phyloP scores from a whole-genome alignment of 2,888 invertebrate species.

The Phaonia tiefii region DNA sequence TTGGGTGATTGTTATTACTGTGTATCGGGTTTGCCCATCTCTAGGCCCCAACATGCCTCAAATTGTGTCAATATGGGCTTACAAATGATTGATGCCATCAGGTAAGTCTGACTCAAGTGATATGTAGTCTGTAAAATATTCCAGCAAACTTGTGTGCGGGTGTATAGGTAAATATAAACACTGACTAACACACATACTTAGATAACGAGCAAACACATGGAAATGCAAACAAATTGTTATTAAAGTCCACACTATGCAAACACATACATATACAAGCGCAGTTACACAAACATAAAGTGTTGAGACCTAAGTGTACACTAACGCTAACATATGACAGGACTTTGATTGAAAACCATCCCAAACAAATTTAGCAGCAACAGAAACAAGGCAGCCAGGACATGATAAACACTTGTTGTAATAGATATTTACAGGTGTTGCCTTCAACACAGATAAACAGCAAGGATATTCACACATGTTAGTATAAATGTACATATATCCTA shows the following conservation, averaged over 20 bases:
- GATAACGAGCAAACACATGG: no score
- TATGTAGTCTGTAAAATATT: not conserved
- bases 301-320: slow-evolving; percentile 1
- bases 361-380: not conserved
- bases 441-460: slow-evolving; percentile 8
- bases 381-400: slow-evolving; percentile 20
- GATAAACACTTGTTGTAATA: slow-evolving; percentile 27
- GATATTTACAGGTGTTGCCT: slow-evolving; percentile 47
- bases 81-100: slow-evolving; percentile 97
- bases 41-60: slow-evolving; percentile 95
- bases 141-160: not conserved
- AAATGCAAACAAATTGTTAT: slow-evolving; percentile 48
- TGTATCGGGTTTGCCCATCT: slow-evolving; percentile 95
- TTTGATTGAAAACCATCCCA: slow-evolving; percentile 7
- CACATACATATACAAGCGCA: not conserved
- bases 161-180: not conserved
- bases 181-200: no score
- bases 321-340: not conserved
- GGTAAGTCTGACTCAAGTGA: slow-evolving; percentile 83
- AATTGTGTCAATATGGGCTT: slow-evolving; percentile 98
- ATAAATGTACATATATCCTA: no score
- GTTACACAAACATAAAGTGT: not conserved
- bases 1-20: slow-evolving; percentile 98
- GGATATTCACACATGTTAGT: not conserved
- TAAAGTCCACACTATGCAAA: slow-evolving; percentile 14